Percentiles rank a stretch among this genome's conserved stretches.
These are phyloP conservation scores for Clostera curtula DNA, from an alignment of 2,888 invertebrate genomes.

Conservation along the genomic window DNA sequence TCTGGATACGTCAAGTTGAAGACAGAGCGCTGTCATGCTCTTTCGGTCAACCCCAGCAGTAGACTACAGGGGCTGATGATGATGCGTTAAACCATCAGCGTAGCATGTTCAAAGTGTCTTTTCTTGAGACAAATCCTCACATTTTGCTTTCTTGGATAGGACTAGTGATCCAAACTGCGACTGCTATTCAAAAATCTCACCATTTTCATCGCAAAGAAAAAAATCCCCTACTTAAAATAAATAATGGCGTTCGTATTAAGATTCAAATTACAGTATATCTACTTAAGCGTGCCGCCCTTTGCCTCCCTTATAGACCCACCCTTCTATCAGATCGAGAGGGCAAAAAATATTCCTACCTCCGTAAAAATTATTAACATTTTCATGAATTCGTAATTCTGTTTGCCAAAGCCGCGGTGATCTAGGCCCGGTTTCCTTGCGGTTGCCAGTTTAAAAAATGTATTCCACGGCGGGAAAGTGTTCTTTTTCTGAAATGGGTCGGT, in stretches of 20 bases:
- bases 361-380: constrained; percentile 59
- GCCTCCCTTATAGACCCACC: constrained; percentile 45
- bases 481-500: no score
- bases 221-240: constrained; percentile 51
- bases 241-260: constrained; percentile 60
- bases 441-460: constrained; percentile 18
- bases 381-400: constrained; percentile 54
- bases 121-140: no score
- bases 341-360: constrained; percentile 35
- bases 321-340: constrained; percentile 36
- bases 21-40: no score
- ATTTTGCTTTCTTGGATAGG: no score
- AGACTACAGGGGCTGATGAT: no score
- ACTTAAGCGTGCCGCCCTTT: constrained; percentile 37
- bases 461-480: no score
- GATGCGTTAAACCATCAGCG: no score
- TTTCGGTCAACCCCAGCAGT: no score
- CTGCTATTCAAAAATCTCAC: constrained; percentile 39
- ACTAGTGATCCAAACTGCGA: no score
- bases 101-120: no score
- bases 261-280: constrained; percentile 64
- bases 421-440: constrained; percentile 29
- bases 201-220: constrained; percentile 39
- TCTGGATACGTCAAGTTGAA: no score
- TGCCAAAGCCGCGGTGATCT: constrained; percentile 32